phyloP scores from a whole-genome alignment of 23 tunicate species.

The Phallusia fumigata region DNA sequence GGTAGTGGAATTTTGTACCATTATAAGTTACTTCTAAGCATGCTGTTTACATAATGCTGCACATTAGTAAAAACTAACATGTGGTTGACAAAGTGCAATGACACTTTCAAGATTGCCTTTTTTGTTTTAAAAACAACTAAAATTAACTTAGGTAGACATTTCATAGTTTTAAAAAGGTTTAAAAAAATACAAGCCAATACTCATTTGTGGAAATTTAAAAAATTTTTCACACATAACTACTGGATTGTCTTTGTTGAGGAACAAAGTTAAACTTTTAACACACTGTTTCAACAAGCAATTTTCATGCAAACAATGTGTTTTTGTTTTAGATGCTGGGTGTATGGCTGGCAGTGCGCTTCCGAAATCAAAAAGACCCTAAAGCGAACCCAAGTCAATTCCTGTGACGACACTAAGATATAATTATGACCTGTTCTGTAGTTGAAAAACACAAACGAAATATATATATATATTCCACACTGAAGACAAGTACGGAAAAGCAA shows the following conservation, averaged over 20 bases:
- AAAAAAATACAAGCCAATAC: no score
- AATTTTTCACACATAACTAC: no score
- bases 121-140: background rate
- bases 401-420: background rate
- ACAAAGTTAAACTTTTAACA: no score
- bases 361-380: constrained; percentile 96
- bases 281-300: no score
- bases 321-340: constrained; percentile 91
- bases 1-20: background rate
- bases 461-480: background rate
- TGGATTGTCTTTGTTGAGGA: no score
- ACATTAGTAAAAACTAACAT: no score
- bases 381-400: constrained; percentile 91
- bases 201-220: no score
- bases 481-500: background rate
- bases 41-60: no score
- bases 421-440: background rate
- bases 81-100: background rate
- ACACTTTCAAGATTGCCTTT: background rate
- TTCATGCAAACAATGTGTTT: no score
- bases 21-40: background rate
- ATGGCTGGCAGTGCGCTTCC: constrained; percentile 93
- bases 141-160: no score
- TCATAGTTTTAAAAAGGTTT: no score
- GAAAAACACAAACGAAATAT: background rate